A percentile compares a stretch with the other conserved stretches of the same genome.
Evolutionary conservation across 2,888 invertebrate genomes (phyloP).

Genomic region (Smittia aterrima): DNA sequence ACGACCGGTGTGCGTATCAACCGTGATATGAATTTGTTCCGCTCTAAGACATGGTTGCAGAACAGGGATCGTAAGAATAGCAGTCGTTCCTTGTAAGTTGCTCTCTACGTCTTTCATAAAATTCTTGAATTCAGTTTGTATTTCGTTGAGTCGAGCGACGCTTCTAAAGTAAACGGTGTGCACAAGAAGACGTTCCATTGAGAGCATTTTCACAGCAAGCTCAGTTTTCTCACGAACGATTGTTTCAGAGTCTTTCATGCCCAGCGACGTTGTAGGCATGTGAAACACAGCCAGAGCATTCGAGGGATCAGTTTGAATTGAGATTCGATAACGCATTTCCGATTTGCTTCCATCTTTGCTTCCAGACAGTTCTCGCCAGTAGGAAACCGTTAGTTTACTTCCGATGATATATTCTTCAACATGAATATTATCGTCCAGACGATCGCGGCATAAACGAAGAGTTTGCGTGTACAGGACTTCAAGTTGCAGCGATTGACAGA

Average conservation of each 20-base stretch:
- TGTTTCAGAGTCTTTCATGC: slow-evolving; percentile 58
- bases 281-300: slow-evolving; percentile 72
- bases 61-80: slow-evolving; percentile 86
- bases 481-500: slow-evolving; percentile 92
- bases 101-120: slow-evolving; percentile 68
- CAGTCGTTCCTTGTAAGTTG: slow-evolving; percentile 84
- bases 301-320: slow-evolving; percentile 81
- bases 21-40: slow-evolving; percentile 87
- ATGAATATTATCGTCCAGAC: slow-evolving; percentile 83
- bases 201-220: slow-evolving; percentile 78
- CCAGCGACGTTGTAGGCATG: slow-evolving; percentile 60
- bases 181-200: slow-evolving; percentile 90
- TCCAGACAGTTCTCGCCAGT: slow-evolving; percentile 69
- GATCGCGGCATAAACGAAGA: slow-evolving; percentile 79
- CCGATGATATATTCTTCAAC: slow-evolving; percentile 91
- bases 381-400: slow-evolving; percentile 84
- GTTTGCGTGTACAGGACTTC: slow-evolving; percentile 89
- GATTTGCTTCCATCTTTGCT: slow-evolving; percentile 67
- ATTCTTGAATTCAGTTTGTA: slow-evolving; percentile 62
- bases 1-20: slow-evolving; percentile 92
- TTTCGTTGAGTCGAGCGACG: slow-evolving; percentile 75
- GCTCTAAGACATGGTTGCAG: slow-evolving; percentile 86
- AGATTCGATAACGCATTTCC: slow-evolving; percentile 83
- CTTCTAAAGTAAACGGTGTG: slow-evolving; percentile 94
- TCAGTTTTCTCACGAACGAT: slow-evolving; percentile 64